Evolutionary conservation across 2,113 vertebrate species (phyloP).

Genomic region (Pitta sordida): DNA sequence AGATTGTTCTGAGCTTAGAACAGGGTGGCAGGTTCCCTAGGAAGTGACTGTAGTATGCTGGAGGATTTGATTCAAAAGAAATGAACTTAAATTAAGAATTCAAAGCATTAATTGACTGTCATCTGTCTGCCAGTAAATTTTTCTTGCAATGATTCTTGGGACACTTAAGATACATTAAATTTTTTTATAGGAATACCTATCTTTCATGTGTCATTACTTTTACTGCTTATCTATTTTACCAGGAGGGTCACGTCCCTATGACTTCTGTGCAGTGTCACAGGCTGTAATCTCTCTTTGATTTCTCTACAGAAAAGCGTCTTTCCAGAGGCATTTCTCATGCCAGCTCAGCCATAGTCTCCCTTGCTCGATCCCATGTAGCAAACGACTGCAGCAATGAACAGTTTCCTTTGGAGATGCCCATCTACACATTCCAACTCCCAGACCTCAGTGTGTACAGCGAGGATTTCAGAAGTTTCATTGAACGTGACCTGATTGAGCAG

Average conservation of each 20-base stretch:
- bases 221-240: neutral
- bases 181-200: neutral
- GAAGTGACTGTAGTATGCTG: neutral
- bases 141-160: neutral
- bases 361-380: constrained; percentile 93
- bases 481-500: constrained; percentile 95
- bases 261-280: neutral
- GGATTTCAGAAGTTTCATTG: constrained; percentile 95
- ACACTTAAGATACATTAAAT: neutral
- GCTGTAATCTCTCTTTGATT: neutral
- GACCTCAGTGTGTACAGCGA: constrained; percentile 98
- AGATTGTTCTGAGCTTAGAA: neutral
- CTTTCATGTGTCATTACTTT: neutral
- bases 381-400: constrained; percentile 91
- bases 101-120: neutral
- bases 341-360: constrained; percentile 97
- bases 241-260: neutral
- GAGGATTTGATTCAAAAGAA: neutral
- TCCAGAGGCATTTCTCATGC: constrained; percentile 98
- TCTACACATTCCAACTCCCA: constrained; percentile 98
- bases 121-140: neutral
- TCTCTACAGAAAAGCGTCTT: constrained; percentile 88
- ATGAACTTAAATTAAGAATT: neutral
- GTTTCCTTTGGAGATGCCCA: constrained; percentile 96
- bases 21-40: neutral